Base-by-base conservation (phyloP, 2,888 invertebrate genomes). In the Ophraella communa region DNA sequence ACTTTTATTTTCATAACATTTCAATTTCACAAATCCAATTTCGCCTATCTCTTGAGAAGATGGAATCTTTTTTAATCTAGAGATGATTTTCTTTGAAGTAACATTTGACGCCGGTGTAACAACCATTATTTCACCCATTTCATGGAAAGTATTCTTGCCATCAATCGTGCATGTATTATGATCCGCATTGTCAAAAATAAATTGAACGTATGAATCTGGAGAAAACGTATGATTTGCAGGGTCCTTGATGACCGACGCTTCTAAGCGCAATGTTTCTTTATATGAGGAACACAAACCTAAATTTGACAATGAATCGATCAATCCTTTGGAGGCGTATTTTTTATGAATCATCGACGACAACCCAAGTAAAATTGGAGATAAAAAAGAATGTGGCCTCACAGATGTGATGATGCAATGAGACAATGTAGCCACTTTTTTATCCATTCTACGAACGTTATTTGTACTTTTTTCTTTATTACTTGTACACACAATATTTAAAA, bases 311-410 rank as follows among this genome's bases (percentile, higher is more conserved):
- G 59, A 53, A 17, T 64, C 55, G 55, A 67, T 61, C 24, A 67
- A 53, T 56, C 58, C 59, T 58, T 62, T 65, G 2, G 62, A 57
- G 27, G 62, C 67, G 23, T 64, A 62, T 53, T 67, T 67, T 64
- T 61, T 64, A 54, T 65, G 63, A 53, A 75, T 65, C 51, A 72
- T 64, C 35, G 35, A 57, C 30, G 45, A 44, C 30, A 57, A 39
- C 4, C 44, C 45, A 35, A 57, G 33, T 65, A 78, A 76, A 69
- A 78, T 66, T 49, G 74, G 70, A 59, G 77, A 79, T 66, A 72
- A 67, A 66, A 77, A 79, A 62, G 76, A 75, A 67, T 76, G 67
- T 56, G 76, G 75, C 64, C 76, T 71, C 54, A 69, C 71, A 62
- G 75, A 72, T 61, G 74, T 59, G 30, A 51, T 49, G 49, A 59